phyloP scores from a whole-genome alignment of 2,888 invertebrate genomes.

The Nephrotoma guestfalica region DNA sequence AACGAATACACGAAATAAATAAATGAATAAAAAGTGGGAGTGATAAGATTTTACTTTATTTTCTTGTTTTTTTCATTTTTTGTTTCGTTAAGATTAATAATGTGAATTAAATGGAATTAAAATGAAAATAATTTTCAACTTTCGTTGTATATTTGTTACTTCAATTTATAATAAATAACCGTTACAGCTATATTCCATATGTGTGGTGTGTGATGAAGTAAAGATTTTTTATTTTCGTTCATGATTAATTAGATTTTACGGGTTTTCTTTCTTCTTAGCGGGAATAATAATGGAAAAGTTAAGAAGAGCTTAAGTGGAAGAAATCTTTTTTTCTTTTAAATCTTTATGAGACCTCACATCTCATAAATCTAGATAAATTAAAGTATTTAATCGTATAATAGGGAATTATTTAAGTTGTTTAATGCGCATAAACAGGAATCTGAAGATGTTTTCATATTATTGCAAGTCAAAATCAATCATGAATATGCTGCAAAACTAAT shows the following conservation, averaged over 20 bases:
- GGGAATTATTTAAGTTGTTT: neutral
- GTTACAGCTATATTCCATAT: neutral
- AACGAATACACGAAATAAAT: neutral
- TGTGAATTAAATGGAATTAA: neutral
- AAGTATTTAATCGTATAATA: neutral
- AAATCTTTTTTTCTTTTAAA: neutral
- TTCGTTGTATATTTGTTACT: neutral
- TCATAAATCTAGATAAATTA: neutral
- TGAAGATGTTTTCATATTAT: neutral
- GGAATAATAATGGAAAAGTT: neutral
- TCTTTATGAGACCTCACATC: neutral
- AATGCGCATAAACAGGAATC: neutral
- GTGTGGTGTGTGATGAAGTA: neutral
- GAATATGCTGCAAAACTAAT: neutral
- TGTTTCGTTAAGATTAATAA: neutral
- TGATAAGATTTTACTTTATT: neutral
- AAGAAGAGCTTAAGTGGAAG: neutral
- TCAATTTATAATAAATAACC: neutral
- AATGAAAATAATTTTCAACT: neutral
- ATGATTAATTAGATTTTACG: neutral
- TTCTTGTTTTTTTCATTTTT: neutral
- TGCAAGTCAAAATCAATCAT: neutral
- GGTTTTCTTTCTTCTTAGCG: neutral
- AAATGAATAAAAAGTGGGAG: neutral
- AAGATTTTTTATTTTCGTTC: neutral